Conservation (phyloP, 2,888 invertebrate genomes). For the Orthonevra nobilis region DNA sequence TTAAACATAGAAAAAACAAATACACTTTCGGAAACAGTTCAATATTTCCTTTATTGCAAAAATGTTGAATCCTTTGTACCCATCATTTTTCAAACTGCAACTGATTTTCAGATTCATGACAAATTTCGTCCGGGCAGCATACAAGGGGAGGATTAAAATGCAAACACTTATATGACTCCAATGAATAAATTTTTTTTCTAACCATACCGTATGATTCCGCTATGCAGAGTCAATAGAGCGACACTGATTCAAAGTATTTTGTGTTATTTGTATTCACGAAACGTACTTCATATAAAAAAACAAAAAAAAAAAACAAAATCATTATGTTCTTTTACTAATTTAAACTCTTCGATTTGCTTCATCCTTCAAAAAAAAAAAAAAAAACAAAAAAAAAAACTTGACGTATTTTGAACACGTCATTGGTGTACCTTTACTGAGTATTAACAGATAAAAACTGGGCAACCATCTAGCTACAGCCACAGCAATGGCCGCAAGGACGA, state of each 20-base stretch:
- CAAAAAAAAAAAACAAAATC: conserved; percentile 53
- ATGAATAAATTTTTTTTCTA: conserved; percentile 54
- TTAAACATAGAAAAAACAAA: conserved; percentile 71
- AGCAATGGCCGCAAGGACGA: conserved; percentile 65
- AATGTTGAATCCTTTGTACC: conserved; percentile 68
- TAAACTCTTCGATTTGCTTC: conserved; percentile 72
- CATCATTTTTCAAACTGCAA: conserved; percentile 77
- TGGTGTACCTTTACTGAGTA: conserved; percentile 72
- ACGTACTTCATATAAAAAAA: conserved; percentile 71
- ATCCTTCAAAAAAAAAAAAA: conserved; percentile 72
- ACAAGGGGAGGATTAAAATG: conserved; percentile 66
- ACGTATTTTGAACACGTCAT: conserved; percentile 72
- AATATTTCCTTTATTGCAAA: conserved; percentile 63
- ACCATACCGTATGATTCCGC: conserved; percentile 52
- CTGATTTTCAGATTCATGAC: conserved; percentile 80
- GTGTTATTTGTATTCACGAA: conserved; percentile 66
- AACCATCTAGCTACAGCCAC: conserved; percentile 45
- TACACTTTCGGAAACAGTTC: conserved; percentile 67
- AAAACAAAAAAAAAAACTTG: too few species aligned
- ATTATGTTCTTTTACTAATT: conserved; percentile 70
- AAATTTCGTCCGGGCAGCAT: conserved; percentile 79
- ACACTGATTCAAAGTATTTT: conserved; percentile 71
- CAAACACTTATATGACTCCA: conserved; percentile 53
- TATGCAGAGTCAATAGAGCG: conserved; percentile 73
- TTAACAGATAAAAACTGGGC: conserved; percentile 72